phyloP scores from a whole-genome alignment of 35 echinoderm and acorn worm species.

The Hemicentrotus pulcherrimus region DNA sequence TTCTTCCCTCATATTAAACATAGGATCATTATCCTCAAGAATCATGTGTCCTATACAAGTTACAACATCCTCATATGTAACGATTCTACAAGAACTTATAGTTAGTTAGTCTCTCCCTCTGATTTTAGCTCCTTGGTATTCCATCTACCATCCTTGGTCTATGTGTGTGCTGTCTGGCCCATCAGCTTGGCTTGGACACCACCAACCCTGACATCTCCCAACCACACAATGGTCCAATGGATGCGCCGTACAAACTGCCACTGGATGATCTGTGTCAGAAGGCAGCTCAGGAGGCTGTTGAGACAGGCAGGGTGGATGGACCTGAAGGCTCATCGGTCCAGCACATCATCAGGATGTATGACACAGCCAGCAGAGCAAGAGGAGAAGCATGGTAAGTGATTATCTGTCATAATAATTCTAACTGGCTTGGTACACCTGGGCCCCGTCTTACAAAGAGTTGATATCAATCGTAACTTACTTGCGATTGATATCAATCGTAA shows the following conservation, averaged over 20 bases:
- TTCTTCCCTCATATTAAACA: too few relatives aligned
- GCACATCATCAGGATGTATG: conserved; percentile 26
- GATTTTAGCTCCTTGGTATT: conserved; percentile 66
- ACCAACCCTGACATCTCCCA: conserved; percentile 14
- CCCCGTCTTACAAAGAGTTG: too few relatives aligned
- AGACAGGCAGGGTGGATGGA: conserved; percentile 49
- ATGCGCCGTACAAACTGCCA: conserved; percentile 61
- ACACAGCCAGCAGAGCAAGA: conserved; percentile 31
- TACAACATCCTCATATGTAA: too few relatives aligned
- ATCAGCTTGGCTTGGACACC: conserved; percentile 71
- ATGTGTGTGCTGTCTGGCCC: conserved; percentile 57
- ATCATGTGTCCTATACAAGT: too few relatives aligned
- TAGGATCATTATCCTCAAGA: too few relatives aligned
- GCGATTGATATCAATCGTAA: too few relatives aligned
- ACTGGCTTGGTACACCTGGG: not conserved
- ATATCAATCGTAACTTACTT: too few relatives aligned
- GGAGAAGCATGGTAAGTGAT: conserved; percentile 45
- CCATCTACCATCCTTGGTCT: conserved; percentile 62
- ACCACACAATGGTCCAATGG: conserved; percentile 47
- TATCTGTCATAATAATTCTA: not conserved
- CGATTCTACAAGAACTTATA: too few relatives aligned
- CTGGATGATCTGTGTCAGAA: conserved; percentile 77
- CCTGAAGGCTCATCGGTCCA: not conserved
- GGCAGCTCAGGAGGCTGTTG: conserved; percentile 56
- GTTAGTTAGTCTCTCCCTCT: not conserved